Conservation (phyloP, 2,888 invertebrate genomes). For the Campaea margaritaria region DNA sequence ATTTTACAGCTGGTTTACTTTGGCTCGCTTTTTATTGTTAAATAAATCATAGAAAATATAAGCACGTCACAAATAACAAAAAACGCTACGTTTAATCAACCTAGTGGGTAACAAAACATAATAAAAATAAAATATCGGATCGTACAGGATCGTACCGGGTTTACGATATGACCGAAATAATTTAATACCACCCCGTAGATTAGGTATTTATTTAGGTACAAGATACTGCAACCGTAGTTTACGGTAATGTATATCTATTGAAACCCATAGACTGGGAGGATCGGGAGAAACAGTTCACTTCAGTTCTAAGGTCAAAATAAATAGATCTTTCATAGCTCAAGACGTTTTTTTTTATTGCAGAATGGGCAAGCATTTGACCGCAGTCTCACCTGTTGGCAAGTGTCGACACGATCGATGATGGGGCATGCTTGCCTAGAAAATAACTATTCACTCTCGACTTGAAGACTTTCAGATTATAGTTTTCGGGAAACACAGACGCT, state of each 20-base stretch:
- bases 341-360: too few species aligned
- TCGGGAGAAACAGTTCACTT: slow-evolving; percentile 1
- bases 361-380: too few species aligned
- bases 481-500: too few species aligned
- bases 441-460: too few species aligned
- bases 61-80: not conserved
- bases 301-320: not conserved
- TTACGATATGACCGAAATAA: slow-evolving; percentile 77
- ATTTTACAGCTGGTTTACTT: too few species aligned
- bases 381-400: too few species aligned
- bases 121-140: slow-evolving; percentile 79
- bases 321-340: too few species aligned
- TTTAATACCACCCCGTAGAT: slow-evolving; percentile 70
- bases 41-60: too few species aligned
- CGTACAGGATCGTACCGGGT: slow-evolving; percentile 61
- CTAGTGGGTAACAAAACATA: slow-evolving; percentile 60
- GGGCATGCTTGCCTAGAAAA: too few species aligned
- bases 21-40: too few species aligned
- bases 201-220: slow-evolving; percentile 75
- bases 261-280: slow-evolving; percentile 16
- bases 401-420: too few species aligned
- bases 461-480: too few species aligned
- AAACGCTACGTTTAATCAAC: slow-evolving; percentile 36
- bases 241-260: slow-evolving; percentile 37
- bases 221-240: slow-evolving; percentile 38